A percentile compares a stretch with the other conserved stretches of the same genome.
phyloP scores from a whole-genome alignment of 2,113 vertebrate genomes.

The Melospiza georgiana region DNA sequence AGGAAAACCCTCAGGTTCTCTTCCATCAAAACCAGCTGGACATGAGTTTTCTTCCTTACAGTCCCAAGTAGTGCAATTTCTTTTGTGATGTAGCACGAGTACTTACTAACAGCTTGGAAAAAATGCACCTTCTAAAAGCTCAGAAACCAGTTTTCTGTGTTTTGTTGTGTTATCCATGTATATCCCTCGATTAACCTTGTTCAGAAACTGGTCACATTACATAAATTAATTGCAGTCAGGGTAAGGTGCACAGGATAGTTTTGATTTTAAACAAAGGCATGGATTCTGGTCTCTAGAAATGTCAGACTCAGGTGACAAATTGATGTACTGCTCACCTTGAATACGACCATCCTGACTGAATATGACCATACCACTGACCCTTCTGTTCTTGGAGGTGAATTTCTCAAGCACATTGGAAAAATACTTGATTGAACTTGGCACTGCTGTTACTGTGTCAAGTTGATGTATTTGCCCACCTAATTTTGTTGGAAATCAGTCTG shows the following conservation, averaged over 20 bases:
- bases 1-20: not conserved
- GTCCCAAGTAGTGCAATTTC: not conserved
- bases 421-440: not conserved
- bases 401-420: not conserved
- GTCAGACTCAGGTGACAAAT: not conserved
- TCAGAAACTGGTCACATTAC: not conserved
- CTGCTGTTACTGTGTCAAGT: not conserved
- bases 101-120: not conserved
- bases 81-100: not conserved
- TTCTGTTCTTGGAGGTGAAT: not conserved
- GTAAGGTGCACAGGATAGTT: not conserved
- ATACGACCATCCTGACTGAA: not conserved
- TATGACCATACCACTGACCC: not conserved
- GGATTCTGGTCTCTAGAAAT: not conserved
- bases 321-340: not conserved
- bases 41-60: not conserved
- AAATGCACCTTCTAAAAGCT: not conserved
- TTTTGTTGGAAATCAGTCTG: not conserved
- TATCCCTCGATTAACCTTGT: fast-evolving
- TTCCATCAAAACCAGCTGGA: not conserved
- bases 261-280: not conserved
- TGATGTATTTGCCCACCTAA: not conserved
- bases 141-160: not conserved
- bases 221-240: not conserved
- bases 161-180: not conserved